These are phyloP conservation scores for Campaea margaritaria DNA, from an alignment of 2,888 invertebrate species.

Conservation along the genomic window DNA sequence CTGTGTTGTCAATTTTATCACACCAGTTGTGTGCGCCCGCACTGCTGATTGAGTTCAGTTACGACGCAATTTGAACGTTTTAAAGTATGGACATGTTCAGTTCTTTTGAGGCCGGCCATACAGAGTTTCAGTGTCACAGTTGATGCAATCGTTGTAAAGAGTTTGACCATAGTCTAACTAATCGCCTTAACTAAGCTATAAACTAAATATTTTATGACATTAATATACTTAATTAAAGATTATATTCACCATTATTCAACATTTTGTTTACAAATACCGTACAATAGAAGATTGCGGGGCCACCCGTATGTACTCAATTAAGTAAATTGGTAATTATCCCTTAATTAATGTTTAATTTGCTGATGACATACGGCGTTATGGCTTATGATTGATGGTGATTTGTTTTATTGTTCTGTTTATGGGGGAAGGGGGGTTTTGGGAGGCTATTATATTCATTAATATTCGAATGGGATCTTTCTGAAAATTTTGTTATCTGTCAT, in stretches of 20 bases:
- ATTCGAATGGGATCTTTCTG: not conserved
- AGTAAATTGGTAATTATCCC: slow-evolving; percentile 29
- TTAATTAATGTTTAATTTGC: slow-evolving; percentile 40
- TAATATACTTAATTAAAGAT: not conserved
- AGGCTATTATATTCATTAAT: not conserved
- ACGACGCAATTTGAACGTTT: no score
- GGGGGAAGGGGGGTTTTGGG: slow-evolving; percentile 6
- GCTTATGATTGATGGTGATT: slow-evolving; percentile 28
- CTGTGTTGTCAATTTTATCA: no score
- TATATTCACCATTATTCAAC: not conserved
- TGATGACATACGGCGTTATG: slow-evolving; percentile 26
- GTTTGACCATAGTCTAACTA: no score
- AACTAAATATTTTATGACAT: no score
- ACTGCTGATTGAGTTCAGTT: no score
- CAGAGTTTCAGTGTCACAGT: no score
- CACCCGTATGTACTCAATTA: slow-evolving; percentile 34
- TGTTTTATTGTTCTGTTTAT: slow-evolving; percentile 20
- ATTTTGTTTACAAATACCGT: slow-evolving; percentile 16
- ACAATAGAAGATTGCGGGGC: slow-evolving; percentile 25
- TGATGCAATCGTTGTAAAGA: no score
- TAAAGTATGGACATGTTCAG: no score
- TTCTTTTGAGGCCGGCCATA: no score
- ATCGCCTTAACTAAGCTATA: no score
- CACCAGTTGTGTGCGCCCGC: no score
- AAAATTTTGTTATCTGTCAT: not conserved